Evolutionary conservation across 1,140 invertebrate genomes (phyloP).

Genomic region (Sinella curviseta): DNA sequence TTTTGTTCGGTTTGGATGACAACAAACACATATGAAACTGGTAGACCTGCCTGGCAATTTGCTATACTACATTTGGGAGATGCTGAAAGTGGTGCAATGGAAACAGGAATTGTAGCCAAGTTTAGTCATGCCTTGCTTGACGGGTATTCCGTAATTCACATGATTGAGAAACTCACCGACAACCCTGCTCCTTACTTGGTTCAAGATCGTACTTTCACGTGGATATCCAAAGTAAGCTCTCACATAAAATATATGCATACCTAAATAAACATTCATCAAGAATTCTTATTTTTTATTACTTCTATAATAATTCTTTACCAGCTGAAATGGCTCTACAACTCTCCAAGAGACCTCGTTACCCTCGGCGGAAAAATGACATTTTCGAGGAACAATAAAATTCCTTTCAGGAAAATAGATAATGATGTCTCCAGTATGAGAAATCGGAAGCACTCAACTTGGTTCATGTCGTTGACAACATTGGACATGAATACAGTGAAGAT

Average conservation of each 20-base stretch:
- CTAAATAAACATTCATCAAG: no score
- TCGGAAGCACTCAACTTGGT: conserved; percentile 1
- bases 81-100: not conserved
- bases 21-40: conserved; percentile 22
- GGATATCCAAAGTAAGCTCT: conserved; percentile 1
- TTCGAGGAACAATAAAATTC: conserved; percentile 11
- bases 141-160: conserved; percentile 35
- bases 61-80: conserved; percentile 8
- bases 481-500: conserved; percentile 21
- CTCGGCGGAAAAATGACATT: conserved; percentile 10
- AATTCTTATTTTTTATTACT: not conserved
- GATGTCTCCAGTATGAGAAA: not conserved
- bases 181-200: conserved; percentile 31
- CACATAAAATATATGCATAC: no score
- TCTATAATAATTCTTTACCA: not conserved
- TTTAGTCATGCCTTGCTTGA: conserved; percentile 31
- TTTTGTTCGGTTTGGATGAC: conserved; percentile 30
- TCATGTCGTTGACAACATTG: conserved; percentile 33
- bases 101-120: conserved; percentile 31
- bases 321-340: conserved; percentile 9
- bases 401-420: not conserved
- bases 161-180: conserved; percentile 25
- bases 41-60: conserved; percentile 28
- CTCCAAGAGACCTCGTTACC: conserved; percentile 11
- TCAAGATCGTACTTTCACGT: not conserved